Evolutionary conservation across 1,140 invertebrate genomes (phyloP), one percentile per base, ranked within the genome.

Genomic region (Trachelipus rathkii): DNA sequence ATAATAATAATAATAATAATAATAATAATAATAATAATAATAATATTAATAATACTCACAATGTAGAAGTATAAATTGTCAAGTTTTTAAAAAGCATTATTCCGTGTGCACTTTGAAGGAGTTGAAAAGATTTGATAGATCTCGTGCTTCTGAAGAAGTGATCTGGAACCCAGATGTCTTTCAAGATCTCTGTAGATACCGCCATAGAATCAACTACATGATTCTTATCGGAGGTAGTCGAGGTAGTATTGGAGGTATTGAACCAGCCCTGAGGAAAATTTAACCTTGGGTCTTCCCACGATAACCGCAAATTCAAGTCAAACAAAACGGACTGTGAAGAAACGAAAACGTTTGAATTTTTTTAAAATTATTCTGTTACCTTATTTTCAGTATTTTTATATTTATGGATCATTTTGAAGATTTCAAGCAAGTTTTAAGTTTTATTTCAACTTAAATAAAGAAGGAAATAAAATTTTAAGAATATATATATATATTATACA

Each of bases 141-240:
- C 72, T 45, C 72, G 66, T 13, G 45, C 72, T 50, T 1, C 72
- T 50, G 72, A 60, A 74, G 23, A 74, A 74, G n/a, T 50, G 72
- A 21, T 74, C 72, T 3, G 72, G 72, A n/a, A 50, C 46, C 72
- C 72, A 74, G 10, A 74, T 15, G 24, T 74, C 72, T 21, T 74
- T 50, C 19, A 74, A 10, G 24, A 24, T 45, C n/a, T 21, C 24
- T 21, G 50, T 24, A 10, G 44, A 50, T 9, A 71, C 21, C 0
- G 69, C 69, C 50, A 60, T 60, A 60, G 50, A 60, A 4, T 60
- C 50, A 15, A 15, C 8, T 3, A 15, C 50, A 1, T 60, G 50
- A 60, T 19, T 60, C 8, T 60, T 19, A 60, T 60, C 50, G 1
- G 50, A 60, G 11, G 50, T 15, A 60, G 50, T 15, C 1, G 46